A percentile compares a stretch with the other conserved stretches of the same genome.
These are phyloP conservation scores for Solenopsis fugax DNA, from an alignment of 1,140 invertebrate species.

Conservation along the genomic window DNA sequence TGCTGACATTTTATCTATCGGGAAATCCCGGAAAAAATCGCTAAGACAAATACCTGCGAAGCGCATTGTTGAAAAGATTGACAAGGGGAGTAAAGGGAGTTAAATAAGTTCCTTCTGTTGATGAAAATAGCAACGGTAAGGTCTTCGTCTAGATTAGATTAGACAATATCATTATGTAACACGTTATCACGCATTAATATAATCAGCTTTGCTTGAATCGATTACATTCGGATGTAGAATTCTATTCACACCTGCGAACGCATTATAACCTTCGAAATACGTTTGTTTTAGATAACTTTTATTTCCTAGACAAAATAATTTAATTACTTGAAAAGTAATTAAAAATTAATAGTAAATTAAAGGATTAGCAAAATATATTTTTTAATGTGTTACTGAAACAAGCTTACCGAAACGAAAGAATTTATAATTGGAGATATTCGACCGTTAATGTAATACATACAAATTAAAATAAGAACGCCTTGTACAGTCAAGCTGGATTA, in stretches of 20 bases:
- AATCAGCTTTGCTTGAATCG: background rate
- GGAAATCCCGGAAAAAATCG: background rate
- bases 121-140: constrained; percentile 21
- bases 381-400: background rate
- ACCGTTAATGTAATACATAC: too few species aligned
- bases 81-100: background rate
- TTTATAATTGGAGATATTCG: too few species aligned
- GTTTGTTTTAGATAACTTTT: background rate
- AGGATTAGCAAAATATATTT: background rate
- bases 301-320: background rate
- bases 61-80: background rate
- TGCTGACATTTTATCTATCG: constrained; percentile 35
- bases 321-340: background rate
- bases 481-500: too few species aligned
- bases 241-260: background rate
- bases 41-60: background rate
- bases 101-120: background rate
- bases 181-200: constrained; percentile 8
- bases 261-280: background rate
- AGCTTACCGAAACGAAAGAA: background rate
- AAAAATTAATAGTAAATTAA: background rate
- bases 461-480: too few species aligned
- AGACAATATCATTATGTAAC: constrained; percentile 18
- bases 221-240: constrained; percentile 1
- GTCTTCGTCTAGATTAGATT: constrained; percentile 38